Evolutionary conservation across 2,888 invertebrate genomes (phyloP), one percentile per base, ranked within the genome.

Genomic region (Aspidiotus destructor): DNA sequence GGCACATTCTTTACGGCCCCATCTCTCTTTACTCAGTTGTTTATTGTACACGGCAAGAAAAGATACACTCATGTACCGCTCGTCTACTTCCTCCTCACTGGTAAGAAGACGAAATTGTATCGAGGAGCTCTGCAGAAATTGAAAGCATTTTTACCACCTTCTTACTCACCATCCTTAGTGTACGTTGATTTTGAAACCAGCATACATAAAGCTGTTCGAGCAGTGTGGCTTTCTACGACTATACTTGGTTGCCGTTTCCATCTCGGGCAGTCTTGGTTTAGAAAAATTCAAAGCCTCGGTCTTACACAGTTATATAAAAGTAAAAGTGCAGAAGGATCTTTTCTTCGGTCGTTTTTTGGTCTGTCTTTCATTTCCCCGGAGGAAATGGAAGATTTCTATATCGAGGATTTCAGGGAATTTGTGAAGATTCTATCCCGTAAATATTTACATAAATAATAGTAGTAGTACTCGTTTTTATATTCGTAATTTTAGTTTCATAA

Each of bases 271-370:
- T 11, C 48, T n/a, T 48, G 48, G 48, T 48, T 48, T 48, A 48
- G 48, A 48, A 11, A n/a, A 11, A 48, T 48, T 48, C 48, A 48
- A 48, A 48, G 48, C n/a, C 48, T 48, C 48, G 48, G 48, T 48
- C 48, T 48, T 13, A n/a, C 48, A n/a, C 10, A 48, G 48, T 13
- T n/a, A n/a, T 48, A 48, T 48, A 55, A 55, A 15, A 55, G 55
- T 55, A n/a, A 17, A 40, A 28, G 28, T 10, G 58, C 58, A 13
- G 58, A 58, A 58, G 58, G 58, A 28, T 58, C 58, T 17, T 58
- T 40, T 40, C 58, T 40, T 28, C 58, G 58, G 17, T 28, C 58
- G 13, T 58, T 58, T 58, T 58, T 58, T 28, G 58, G 58, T 28
- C 40, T 58, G 8, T 8, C 58, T 58, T 58, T 28, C 13, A 13